These are phyloP conservation scores for Apodemia zela DNA, from an alignment of 2,888 invertebrate species.

Conservation along the genomic window DNA sequence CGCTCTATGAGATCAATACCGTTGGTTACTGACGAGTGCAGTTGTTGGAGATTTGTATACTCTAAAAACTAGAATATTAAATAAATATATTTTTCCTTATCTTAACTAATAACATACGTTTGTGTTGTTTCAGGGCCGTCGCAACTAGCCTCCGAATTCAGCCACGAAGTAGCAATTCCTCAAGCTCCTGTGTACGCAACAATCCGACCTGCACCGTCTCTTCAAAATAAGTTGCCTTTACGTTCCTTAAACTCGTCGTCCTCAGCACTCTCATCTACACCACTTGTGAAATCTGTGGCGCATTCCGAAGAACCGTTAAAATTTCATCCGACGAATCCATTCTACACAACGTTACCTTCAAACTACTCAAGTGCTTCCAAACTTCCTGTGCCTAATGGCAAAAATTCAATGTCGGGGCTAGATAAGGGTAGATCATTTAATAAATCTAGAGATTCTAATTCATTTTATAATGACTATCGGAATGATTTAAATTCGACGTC, in stretches of 20 bases:
- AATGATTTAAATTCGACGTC: constrained; percentile 29
- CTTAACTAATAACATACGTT: background rate
- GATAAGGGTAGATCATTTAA: constrained; percentile 52
- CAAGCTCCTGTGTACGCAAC: constrained; percentile 73
- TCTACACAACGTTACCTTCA: constrained; percentile 69
- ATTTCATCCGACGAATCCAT: constrained; percentile 73
- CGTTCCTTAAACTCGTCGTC: constrained; percentile 56
- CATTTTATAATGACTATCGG: constrained; percentile 41
- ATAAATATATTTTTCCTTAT: background rate
- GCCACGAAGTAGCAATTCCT: constrained; percentile 53
- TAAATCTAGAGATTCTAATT: constrained; percentile 49
- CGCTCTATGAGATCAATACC: no score
- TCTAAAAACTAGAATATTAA: no score
- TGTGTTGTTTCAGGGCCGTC: constrained; percentile 66
- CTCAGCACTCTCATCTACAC: constrained; percentile 53
- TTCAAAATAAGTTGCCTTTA: constrained; percentile 49
- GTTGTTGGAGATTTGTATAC: no score
- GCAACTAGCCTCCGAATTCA: constrained; percentile 60
- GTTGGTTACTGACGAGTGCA: no score
- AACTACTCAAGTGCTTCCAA: constrained; percentile 67
- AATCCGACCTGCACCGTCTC: constrained; percentile 56
- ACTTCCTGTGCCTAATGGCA: constrained; percentile 66
- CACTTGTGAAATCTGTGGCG: constrained; percentile 55
- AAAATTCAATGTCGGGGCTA: constrained; percentile 52
- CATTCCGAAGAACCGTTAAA: constrained; percentile 52